Evolutionary conservation across 2,888 invertebrate species (phyloP), one percentile per base, ranked within the genome.

Genomic region (Phania funesta): DNA sequence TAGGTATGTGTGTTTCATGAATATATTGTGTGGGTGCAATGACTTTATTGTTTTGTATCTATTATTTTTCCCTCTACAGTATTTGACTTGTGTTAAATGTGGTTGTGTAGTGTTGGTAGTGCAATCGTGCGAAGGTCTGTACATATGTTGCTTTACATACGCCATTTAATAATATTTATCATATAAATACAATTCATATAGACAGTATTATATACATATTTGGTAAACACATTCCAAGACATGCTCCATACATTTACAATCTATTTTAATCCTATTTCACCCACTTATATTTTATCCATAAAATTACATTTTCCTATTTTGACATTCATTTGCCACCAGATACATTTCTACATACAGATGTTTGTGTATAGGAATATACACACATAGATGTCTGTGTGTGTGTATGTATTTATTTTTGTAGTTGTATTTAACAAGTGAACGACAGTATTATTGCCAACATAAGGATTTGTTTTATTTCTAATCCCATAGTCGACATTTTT

Each of bases 361-460:
- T n/a, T 22, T 48, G 13, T 24, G 41, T n/a, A 24, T 8, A n/a
- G 1, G 22, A 8, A 58, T 11, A n/a, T 8, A 16, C 1, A 16
- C 4, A 5, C 2, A 16, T 9, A 9, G 0, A 5, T n/a, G 24
- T n/a, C 9, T 29, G 8, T 16, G 44, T 68, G n/a, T 60, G 46
- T 29, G 5, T 26, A 48, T 52, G 18, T 64, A 7, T 50, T 41
- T 56, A n/a, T 54, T 58, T 32, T 26, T 62, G 41, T 70, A 67
- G 65, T 73, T 80, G 73, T 74, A 58, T 79, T 70, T 60, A 65
- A 85, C 83, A 84, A 83, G 77, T 83, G 75, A 83, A 83, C 79
- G 67, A 64, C 75, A 64, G 79, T 83, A 75, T 79, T 68, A 85
- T 83, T 84, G 85, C 84, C 85, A 85, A 83, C 80, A 79, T 67